phyloP scores from a whole-genome alignment of 64 coral and sea anemone species.

The Stylophora pistillata region DNA sequence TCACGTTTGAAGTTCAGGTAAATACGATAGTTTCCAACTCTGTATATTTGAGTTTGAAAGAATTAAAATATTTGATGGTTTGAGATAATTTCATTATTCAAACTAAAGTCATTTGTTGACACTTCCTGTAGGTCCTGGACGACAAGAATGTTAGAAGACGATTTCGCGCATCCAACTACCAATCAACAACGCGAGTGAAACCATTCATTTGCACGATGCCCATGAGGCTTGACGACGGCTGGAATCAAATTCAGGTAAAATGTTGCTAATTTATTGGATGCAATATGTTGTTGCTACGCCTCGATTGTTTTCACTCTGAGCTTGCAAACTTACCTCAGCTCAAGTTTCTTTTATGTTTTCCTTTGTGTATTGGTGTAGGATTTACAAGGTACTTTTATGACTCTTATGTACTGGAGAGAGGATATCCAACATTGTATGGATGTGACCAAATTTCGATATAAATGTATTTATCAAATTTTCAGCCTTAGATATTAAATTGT shows the following conservation, averaged over 20 bases:
- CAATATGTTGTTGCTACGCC: background rate
- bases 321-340: background rate
- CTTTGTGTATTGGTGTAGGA: background rate
- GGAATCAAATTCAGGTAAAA: conserved; percentile 99
- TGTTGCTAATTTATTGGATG: background rate
- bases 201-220: conserved; percentile 99
- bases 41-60: background rate
- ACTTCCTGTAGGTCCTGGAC: conserved; percentile 94
- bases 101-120: conserved; percentile 77
- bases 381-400: too few relatives aligned
- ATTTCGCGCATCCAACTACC: conserved; percentile 98
- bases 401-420: too few relatives aligned
- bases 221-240: conserved; percentile 99
- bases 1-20: conserved; percentile 99
- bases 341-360: background rate
- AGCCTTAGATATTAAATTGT: too few relatives aligned
- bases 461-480: too few relatives aligned
- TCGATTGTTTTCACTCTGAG: background rate
- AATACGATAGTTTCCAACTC: background rate
- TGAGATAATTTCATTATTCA: background rate
- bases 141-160: conserved; percentile 98
- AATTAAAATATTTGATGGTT: background rate
- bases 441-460: too few relatives aligned
- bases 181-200: conserved; percentile 98
- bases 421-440: too few relatives aligned